These are phyloP conservation scores for Gnathonemus longibarbis DNA, from an alignment of 2,113 vertebrate species.

Conservation along the genomic window DNA sequence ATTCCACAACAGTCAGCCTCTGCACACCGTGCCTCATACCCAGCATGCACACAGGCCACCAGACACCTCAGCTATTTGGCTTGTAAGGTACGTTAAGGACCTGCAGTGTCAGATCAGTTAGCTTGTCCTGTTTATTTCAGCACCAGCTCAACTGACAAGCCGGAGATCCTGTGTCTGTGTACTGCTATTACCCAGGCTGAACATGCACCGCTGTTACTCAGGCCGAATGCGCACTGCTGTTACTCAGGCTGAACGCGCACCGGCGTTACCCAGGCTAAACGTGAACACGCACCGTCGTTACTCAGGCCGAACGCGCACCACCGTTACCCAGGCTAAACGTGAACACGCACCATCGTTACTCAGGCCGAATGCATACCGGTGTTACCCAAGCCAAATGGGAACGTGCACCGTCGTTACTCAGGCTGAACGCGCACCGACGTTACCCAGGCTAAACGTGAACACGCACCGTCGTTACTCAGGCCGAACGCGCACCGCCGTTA, in stretches of 20 bases:
- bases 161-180: not conserved
- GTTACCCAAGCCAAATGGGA: too few relatives aligned
- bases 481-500: too few relatives aligned
- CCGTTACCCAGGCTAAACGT: not conserved
- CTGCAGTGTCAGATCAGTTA: not conserved
- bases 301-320: too few relatives aligned
- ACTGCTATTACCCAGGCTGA: not conserved
- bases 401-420: too few relatives aligned
- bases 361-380: too few relatives aligned
- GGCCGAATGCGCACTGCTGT: too few relatives aligned
- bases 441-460: too few relatives aligned
- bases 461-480: too few relatives aligned
- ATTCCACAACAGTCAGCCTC: conserved; percentile 55
- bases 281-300: not conserved
- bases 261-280: rapidly evolving
- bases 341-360: too few relatives aligned
- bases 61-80: not conserved
- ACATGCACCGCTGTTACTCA: not conserved
- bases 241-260: too few relatives aligned
- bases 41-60: not conserved
- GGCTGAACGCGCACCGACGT: too few relatives aligned
- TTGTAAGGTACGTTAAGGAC: not conserved
- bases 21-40: conserved; percentile 36
- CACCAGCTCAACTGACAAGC: not conserved
- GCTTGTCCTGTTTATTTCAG: not conserved